These are phyloP conservation scores for Notarius quadriscutis DNA, from an alignment of 2,113 vertebrate genomes.

Conservation along the genomic window DNA sequence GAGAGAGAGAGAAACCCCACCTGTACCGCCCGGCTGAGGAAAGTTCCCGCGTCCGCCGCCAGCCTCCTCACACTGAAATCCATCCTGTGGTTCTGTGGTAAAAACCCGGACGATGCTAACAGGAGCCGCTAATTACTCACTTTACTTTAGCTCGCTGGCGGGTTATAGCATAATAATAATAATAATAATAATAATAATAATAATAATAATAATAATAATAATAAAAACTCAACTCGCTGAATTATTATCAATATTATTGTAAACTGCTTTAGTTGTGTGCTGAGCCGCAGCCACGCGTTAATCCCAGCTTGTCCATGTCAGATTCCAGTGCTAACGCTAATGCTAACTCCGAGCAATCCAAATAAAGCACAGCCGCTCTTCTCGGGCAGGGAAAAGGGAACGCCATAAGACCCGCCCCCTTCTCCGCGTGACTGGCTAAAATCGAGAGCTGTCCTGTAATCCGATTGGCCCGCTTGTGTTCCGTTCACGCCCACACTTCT, in stretches of 20 bases:
- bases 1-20: too few species aligned
- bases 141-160: not conserved
- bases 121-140: not conserved
- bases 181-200: too few species aligned
- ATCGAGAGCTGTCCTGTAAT: not conserved
- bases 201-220: too few species aligned
- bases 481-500: not conserved
- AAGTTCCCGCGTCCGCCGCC: slow-evolving; percentile 91
- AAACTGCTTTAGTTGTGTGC: not conserved
- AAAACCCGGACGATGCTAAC: not conserved
- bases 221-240: too few species aligned
- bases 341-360: not conserved
- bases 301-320: slow-evolving; percentile 1
- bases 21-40: slow-evolving; percentile 90
- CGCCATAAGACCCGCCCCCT: not conserved
- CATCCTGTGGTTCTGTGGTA: slow-evolving; percentile 66
- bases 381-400: not conserved
- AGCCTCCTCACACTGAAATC: slow-evolving; percentile 93
- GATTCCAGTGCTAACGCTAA: not conserved
- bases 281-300: not conserved
- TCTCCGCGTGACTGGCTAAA: not conserved
- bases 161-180: too few species aligned
- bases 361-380: not conserved
- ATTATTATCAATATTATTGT: not conserved
- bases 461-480: not conserved